These are phyloP conservation scores for Cossypha heuglini DNA, from an alignment of 2,797 vertebrate species.

Conservation along the genomic window DNA sequence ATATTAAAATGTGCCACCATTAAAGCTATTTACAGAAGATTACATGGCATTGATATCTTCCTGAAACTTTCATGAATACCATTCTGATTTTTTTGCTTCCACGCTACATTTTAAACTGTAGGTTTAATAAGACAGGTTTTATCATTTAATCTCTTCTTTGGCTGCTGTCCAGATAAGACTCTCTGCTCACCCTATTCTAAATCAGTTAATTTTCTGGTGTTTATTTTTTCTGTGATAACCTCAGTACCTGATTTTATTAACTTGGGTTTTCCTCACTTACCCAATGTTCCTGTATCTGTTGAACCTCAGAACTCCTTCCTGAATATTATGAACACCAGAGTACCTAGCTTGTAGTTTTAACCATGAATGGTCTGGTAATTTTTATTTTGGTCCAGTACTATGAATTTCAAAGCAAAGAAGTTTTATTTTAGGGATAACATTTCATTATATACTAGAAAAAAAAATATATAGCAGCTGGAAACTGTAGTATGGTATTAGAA, in stretches of 20 bases:
- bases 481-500: background rate
- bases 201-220: background rate
- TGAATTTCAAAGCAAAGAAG: background rate
- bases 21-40: background rate
- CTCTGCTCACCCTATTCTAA: background rate
- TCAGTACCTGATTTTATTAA: background rate
- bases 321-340: background rate
- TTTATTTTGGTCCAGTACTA: background rate
- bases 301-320: background rate
- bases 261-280: background rate
- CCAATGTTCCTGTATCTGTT: background rate
- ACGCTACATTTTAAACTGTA: background rate
- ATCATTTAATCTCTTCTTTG: background rate
- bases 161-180: background rate
- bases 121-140: background rate
- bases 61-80: background rate
- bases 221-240: background rate
- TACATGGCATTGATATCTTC: rapidly evolving
- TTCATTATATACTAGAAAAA: background rate
- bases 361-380: background rate
- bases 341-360: background rate
- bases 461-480: background rate
- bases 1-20: rapidly evolving
- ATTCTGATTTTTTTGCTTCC: background rate
- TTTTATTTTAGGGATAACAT: background rate